phyloP scores from a whole-genome alignment of 2,888 invertebrate species.

The Xanthia togata region DNA sequence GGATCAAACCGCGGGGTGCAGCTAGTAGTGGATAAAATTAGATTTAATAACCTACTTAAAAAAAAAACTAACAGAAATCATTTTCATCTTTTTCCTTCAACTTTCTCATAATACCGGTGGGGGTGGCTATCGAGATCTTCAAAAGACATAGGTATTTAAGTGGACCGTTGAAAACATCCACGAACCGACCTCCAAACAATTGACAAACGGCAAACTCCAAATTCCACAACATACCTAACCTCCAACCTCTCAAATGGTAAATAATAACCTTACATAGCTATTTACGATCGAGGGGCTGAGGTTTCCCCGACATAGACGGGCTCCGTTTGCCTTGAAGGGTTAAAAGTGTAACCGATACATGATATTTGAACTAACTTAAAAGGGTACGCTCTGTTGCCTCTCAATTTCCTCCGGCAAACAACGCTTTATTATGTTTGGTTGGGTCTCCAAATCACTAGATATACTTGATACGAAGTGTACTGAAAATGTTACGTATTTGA shows the following conservation, averaged over 20 bases:
- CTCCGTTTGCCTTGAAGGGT: constrained; percentile 41
- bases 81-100: too few relatives aligned
- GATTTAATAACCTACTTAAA: too few relatives aligned
- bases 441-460: constrained; percentile 44
- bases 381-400: constrained; percentile 59
- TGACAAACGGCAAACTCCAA: constrained; percentile 3
- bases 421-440: constrained; percentile 61
- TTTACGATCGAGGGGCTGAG: constrained; percentile 26
- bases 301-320: constrained; percentile 34
- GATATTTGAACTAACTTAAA: constrained; percentile 67
- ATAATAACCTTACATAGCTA: constrained; percentile 25
- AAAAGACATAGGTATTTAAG: too few relatives aligned
- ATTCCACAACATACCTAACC: constrained; percentile 3
- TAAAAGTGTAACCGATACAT: constrained; percentile 63
- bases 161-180: too few relatives aligned
- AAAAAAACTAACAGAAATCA: too few relatives aligned
- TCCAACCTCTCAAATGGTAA: not conserved
- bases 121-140: too few relatives aligned
- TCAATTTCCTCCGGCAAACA: constrained; percentile 64
- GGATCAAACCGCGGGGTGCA: too few relatives aligned
- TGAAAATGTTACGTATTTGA: constrained; percentile 34
- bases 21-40: too few relatives aligned
- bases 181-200: not conserved
- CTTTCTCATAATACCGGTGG: too few relatives aligned
- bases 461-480: constrained; percentile 31